Evolutionary conservation across 2,797 vertebrate species (phyloP).

Genomic region (Simalia tracyae): DNA sequence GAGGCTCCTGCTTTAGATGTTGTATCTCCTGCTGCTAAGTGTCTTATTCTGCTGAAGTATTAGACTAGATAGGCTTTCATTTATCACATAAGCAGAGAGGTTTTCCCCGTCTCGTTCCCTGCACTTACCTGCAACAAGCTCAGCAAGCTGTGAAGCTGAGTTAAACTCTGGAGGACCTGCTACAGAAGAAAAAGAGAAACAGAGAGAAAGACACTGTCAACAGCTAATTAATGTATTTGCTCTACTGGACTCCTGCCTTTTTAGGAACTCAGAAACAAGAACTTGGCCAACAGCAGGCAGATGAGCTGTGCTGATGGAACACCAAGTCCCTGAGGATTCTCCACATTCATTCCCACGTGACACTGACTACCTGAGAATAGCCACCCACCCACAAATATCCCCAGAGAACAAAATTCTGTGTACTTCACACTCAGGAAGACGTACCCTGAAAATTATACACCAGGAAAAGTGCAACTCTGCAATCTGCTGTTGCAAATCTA

Average conservation of each 20-base stretch:
- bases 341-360: neutral
- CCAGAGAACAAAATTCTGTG: neutral
- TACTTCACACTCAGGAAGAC: neutral
- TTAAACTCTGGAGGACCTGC: conserved; percentile 88
- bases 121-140: conserved; percentile 86
- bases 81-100: neutral
- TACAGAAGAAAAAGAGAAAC: conserved; percentile 69
- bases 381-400: neutral
- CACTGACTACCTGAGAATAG: neutral
- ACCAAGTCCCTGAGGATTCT: neutral
- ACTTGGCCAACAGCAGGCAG: neutral
- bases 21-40: rapidly evolving
- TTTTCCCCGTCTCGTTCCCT: neutral
- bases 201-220: conserved; percentile 4
- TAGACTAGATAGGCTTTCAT: neutral
- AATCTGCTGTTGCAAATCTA: neutral
- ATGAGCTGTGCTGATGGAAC: too few species aligned
- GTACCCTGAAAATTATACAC: neutral
- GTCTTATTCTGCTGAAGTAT: neutral
- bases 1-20: neutral
- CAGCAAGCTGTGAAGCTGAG: conserved; percentile 87
- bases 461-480: neutral
- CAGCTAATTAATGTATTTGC: too few species aligned
- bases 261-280: neutral
- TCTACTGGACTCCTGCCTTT: neutral